These are phyloP conservation scores for Procapra przewalskii DNA, from an alignment of 2,113 vertebrate species.

Conservation along the genomic window DNA sequence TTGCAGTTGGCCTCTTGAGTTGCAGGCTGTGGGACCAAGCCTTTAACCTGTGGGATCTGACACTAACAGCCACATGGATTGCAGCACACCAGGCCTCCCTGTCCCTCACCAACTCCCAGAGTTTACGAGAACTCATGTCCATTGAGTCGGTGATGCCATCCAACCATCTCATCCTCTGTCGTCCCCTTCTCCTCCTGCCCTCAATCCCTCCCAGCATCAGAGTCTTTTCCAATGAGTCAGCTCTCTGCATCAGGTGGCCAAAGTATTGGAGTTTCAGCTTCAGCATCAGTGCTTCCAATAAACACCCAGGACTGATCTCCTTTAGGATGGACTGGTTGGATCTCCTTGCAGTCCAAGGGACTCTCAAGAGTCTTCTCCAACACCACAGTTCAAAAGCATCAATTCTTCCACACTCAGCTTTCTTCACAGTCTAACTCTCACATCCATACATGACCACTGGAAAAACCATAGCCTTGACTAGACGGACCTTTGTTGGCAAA, in stretches of 20 bases:
- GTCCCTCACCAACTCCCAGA: too few relatives aligned
- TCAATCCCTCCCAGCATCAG: too few relatives aligned
- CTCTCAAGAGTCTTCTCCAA: background rate
- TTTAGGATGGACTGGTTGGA: background rate
- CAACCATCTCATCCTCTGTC: too few relatives aligned
- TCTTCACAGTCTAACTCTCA: background rate
- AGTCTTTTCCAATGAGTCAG: background rate
- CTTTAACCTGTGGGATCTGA: background rate
- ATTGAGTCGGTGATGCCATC: too few relatives aligned
- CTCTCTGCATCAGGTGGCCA: background rate
- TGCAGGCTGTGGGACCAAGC: background rate
- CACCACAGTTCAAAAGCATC: background rate
- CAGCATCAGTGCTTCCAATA: background rate
- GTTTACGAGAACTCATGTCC: too few relatives aligned
- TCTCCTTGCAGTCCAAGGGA: background rate
- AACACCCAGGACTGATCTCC: rapidly evolving
- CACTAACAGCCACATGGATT: background rate
- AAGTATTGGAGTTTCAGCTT: background rate
- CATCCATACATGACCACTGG: background rate
- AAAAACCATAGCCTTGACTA: background rate
- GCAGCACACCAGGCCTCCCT: too few relatives aligned
- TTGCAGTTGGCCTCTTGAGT: background rate
- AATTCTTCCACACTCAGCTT: background rate
- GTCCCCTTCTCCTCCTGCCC: too few relatives aligned
- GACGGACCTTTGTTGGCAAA: background rate